Evolutionary conservation across 2,113 vertebrate species (phyloP).

Genomic region (Arenaria interpres): DNA sequence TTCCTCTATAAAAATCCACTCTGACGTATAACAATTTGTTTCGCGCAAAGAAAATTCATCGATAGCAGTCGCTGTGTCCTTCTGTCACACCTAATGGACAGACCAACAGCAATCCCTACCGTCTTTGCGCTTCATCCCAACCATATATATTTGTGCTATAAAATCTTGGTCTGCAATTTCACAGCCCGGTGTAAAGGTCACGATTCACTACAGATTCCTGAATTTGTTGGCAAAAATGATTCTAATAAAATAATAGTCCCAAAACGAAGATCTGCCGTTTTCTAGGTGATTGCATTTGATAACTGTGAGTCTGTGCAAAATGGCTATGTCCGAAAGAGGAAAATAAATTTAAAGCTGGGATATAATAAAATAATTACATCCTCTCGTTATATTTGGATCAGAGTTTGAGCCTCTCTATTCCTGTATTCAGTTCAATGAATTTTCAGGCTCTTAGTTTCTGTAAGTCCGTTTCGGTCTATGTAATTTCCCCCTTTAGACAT

Average conservation of each 20-base stretch:
- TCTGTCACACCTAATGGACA: neutral
- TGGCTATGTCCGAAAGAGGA: neutral
- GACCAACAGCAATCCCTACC: neutral
- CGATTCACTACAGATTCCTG: neutral
- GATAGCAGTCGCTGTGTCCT: neutral
- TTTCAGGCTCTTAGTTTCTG: neutral
- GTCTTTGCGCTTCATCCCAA: neutral
- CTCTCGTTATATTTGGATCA: neutral
- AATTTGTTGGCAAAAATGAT: neutral
- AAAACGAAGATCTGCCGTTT: neutral
- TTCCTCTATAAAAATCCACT: neutral
- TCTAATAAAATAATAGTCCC: neutral
- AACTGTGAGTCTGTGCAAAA: neutral
- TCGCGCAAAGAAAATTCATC: neutral
- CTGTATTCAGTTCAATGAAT: neutral
- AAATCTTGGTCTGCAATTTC: neutral
- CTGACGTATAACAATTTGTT: neutral
- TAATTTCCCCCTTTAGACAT: neutral
- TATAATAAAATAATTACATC: neutral
- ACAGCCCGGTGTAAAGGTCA: neutral
- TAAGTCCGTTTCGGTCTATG: neutral
- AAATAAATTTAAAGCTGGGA: neutral
- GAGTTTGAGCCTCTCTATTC: neutral
- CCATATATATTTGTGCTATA: neutral
- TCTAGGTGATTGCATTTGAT: neutral